These are phyloP conservation scores for Brachionus rubens DNA, from an alignment of 1,140 invertebrate species.

Conservation along the genomic window DNA sequence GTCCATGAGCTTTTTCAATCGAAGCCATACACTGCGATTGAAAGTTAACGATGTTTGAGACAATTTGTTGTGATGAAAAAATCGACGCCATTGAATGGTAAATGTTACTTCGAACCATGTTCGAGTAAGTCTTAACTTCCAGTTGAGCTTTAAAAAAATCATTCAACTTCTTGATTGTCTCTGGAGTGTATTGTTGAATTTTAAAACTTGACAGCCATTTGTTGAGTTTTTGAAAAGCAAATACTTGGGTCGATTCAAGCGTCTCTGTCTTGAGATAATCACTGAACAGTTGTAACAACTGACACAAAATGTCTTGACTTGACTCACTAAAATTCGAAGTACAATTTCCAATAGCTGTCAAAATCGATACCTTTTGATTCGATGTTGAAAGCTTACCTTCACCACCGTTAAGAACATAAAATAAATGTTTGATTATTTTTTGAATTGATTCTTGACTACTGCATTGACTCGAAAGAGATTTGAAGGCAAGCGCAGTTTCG, in stretches of 20 bases:
- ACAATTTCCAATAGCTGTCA: not conserved
- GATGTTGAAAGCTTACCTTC: not conserved
- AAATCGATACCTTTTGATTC: slow-evolving; percentile 3
- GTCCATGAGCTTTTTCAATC: slow-evolving; percentile 6
- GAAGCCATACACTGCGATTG: not conserved
- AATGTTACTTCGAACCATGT: not conserved
- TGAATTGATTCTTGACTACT: not conserved
- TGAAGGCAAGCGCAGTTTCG: not conserved
- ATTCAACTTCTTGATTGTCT: not conserved
- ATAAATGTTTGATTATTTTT: slow-evolving; percentile 18
- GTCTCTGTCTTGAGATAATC: slow-evolving; percentile 34
- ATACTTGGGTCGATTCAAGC: not conserved
- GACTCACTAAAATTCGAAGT: not conserved
- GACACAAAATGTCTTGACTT: not conserved
- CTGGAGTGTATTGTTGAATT: not conserved
- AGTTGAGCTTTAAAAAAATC: slow-evolving; percentile 7
- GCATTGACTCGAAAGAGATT: not conserved
- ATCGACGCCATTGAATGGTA: not conserved
- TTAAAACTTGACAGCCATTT: slow-evolving; percentile 6
- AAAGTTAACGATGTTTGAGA: not conserved
- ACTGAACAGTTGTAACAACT: not conserved
- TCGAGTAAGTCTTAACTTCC: not conserved
- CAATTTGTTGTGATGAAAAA: not conserved
- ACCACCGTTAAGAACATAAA: not conserved
- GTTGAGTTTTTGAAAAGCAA: not conserved